Evolutionary conservation across 35 echinoderm and acorn worm species (phyloP), one percentile per base, ranked within the genome.

Genomic region (Lytechinus pictus): DNA sequence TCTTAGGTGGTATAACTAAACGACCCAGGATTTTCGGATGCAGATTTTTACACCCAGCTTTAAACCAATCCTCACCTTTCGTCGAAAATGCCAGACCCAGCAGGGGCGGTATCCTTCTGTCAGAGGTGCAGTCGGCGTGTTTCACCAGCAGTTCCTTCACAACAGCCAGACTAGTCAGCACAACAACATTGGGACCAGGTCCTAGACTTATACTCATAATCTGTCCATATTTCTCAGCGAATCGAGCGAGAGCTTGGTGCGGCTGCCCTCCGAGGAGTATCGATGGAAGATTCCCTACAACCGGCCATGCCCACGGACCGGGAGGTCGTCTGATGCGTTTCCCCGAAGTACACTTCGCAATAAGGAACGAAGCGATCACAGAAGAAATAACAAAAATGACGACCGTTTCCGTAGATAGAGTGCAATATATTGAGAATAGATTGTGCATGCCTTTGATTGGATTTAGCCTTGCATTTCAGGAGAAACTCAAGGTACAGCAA

Each of bases 281-380:
- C 14, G 92, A 54, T 9, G 92, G 92, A 55, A 93, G 92, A 10
- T 93, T 55, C 10, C 92, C 92, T 3, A 93, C 53, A 27, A 93
- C n/a, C 29, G 92, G 92, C 92, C 92, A 93, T 33, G 92, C 92
- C 92, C 92, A 93, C 53, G 92, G 92, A 27, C 92, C 54, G 13
- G 92, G 92, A 3, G 92, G 92, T 27, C 11, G 91, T n/a, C 14
- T 92, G 10, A 19, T 79, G 19, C 66, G 6, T n/a, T n/a, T 79
- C 19, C 66, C 66, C 66, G 66, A 79, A 79, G 16, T 79, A 16
- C 66, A 79, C 21, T 16, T 79, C 14, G 66, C 66, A 5, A 79
- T 79, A 24, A 79, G 2, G n/a, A 79, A 24, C 5, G 19, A 79
- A 19, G 66, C 14, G 16, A 79, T 16, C 66, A 79, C 66, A 8